Evolutionary conservation across 2,113 vertebrate species (phyloP).

Genomic region (Apeltes quadracus): DNA sequence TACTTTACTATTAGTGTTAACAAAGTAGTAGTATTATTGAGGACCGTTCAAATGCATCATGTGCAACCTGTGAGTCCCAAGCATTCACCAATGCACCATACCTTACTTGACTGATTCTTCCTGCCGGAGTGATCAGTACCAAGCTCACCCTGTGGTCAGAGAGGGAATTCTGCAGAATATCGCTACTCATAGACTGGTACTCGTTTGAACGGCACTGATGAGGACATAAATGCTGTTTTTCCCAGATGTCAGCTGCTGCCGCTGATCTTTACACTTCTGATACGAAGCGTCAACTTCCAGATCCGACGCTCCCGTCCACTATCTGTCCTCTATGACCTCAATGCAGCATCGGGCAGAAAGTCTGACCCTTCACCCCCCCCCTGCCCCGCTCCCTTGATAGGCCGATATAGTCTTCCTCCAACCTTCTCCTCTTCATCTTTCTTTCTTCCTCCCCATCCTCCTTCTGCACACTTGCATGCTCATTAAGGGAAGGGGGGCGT

Average conservation of each 20-base stretch:
- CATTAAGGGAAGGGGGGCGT: slow-evolving; percentile 39
- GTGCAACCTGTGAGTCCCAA: slow-evolving; percentile 36
- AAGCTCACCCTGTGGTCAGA: slow-evolving; percentile 42
- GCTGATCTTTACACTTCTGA: neutral
- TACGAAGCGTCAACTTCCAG: neutral
- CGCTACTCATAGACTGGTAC: neutral
- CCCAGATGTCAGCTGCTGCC: neutral
- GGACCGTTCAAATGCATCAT: slow-evolving; percentile 47
- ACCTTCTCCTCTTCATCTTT: slow-evolving; percentile 18
- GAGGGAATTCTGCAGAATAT: slow-evolving; percentile 40
- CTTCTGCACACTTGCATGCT: slow-evolving; percentile 47
- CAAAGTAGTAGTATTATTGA: slow-evolving; percentile 25
- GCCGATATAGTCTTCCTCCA: slow-evolving; percentile 45
- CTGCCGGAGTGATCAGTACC: slow-evolving; percentile 35
- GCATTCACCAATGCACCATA: slow-evolving; percentile 20
- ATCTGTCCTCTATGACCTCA: slow-evolving; percentile 3
- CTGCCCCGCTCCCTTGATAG: slow-evolving; percentile 26
- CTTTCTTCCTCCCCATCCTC: slow-evolving; percentile 38
- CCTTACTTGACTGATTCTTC: slow-evolving; percentile 34
- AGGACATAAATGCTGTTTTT: neutral
- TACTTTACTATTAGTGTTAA: slow-evolving; percentile 24
- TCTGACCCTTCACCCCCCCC: slow-evolving; percentile 45
- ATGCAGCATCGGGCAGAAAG: slow-evolving; percentile 28
- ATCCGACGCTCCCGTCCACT: slow-evolving; percentile 3
- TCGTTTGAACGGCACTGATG: slow-evolving; percentile 1